A percentile compares a stretch with the other conserved stretches of the same genome.
These are phyloP conservation scores for Stylophora pistillata DNA, from an alignment of 64 coral and sea anemone species.

Conservation along the genomic window DNA sequence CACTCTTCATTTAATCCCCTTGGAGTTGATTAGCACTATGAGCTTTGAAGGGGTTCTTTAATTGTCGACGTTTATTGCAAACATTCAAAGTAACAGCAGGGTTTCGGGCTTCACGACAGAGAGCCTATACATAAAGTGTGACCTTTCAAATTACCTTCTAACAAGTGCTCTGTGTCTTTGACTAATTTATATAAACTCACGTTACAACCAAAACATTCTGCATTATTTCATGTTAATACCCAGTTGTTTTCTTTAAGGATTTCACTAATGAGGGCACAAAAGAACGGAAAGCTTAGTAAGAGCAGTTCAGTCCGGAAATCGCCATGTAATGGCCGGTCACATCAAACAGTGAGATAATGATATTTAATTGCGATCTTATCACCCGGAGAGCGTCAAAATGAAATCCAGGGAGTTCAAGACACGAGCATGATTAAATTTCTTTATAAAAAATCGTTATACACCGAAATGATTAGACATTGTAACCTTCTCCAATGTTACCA, in stretches of 20 bases:
- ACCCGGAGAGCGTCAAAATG: constrained; percentile 21
- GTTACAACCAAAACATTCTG: constrained; percentile 23
- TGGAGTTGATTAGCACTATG: constrained; percentile 42
- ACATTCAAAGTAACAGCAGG: constrained; percentile 18
- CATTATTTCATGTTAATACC: background rate
- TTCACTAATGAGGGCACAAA: background rate
- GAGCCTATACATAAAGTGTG: background rate
- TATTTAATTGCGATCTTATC: constrained; percentile 15
- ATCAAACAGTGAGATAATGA: constrained; percentile 18
- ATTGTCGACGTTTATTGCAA: constrained; percentile 37
- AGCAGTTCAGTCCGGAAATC: constrained; percentile 8
- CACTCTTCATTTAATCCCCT: constrained; percentile 50
- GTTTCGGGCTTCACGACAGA: background rate
- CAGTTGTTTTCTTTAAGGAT: constrained; percentile 18
- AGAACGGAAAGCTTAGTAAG: background rate
- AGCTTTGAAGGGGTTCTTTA: constrained; percentile 18
- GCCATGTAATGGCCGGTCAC: background rate
- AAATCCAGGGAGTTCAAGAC: background rate
- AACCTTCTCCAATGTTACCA: background rate
- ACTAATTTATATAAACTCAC: constrained; percentile 12
- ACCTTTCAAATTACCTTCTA: background rate
- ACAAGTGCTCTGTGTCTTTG: background rate
- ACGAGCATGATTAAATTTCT: constrained; percentile 14
- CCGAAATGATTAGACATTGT: background rate
- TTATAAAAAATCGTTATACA: background rate